Percentiles rank a stretch among this genome's conserved stretches.
phyloP scores from a whole-genome alignment of 2,888 invertebrate species.

The Cyrtodaria siliqua region DNA sequence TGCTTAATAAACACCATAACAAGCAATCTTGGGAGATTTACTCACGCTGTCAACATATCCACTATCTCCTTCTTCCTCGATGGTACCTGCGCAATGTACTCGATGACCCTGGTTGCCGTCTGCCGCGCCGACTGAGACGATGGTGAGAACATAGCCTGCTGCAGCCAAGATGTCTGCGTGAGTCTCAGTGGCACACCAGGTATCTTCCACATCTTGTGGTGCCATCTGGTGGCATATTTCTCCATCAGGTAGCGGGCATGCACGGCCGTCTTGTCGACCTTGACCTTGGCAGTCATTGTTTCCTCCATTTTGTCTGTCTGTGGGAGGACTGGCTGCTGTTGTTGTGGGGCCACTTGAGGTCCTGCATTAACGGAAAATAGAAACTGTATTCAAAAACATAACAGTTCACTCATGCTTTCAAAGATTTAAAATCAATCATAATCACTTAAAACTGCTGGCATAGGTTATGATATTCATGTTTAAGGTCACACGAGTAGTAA shows the following conservation, averaged over 20 bases:
- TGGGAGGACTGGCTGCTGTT: conserved; percentile 4
- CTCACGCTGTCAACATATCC: conserved; percentile 94
- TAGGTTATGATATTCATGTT: no score
- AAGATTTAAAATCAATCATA: no score
- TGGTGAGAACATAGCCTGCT: conserved; percentile 96
- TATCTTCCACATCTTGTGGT: conserved; percentile 84
- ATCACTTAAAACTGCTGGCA: no score
- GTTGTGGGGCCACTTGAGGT: not conserved
- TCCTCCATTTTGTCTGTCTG: conserved; percentile 37
- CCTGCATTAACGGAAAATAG: no score
- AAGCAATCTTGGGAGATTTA: no score
- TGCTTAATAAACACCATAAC: no score
- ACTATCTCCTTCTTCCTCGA: conserved; percentile 91
- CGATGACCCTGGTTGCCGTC: conserved; percentile 95
- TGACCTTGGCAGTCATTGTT: conserved; percentile 29
- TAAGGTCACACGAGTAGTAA: no score
- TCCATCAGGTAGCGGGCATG: conserved; percentile 89
- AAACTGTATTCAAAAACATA: no score
- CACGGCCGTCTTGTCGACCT: conserved; percentile 66
- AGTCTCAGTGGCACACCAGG: conserved; percentile 74
- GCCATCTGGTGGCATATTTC: conserved; percentile 92
- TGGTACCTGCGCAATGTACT: conserved; percentile 90
- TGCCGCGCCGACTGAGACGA: conserved; percentile 95
- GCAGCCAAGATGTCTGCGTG: conserved; percentile 92
- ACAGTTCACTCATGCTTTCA: no score